A percentile compares a stretch with the other conserved stretches of the same genome.
Evolutionary conservation across 2,113 vertebrate species (phyloP).

Genomic region (Brachypteracias leptosomus): DNA sequence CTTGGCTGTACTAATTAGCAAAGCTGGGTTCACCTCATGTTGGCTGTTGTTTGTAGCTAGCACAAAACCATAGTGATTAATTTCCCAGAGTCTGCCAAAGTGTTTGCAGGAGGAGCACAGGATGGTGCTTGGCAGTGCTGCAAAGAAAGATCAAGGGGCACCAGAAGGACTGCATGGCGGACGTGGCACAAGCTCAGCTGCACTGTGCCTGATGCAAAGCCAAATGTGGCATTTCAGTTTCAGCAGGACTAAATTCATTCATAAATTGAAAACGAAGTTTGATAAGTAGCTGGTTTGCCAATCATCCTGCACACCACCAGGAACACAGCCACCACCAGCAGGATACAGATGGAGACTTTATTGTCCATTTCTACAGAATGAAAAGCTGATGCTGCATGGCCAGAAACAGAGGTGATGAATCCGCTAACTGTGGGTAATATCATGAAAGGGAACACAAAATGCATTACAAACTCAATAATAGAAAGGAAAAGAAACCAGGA

Average conservation of each 20-base stretch:
- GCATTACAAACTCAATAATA: no score
- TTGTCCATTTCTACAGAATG: no score
- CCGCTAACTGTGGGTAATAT: no score
- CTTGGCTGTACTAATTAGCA: background rate
- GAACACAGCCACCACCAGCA: no score
- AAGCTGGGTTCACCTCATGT: background rate
- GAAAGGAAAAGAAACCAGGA: no score
- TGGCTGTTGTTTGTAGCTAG: background rate
- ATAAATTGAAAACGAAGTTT: background rate
- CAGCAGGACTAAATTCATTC: background rate
- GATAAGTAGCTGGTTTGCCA: no score
- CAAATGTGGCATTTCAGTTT: background rate
- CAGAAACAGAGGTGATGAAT: no score
- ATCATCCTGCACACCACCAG: no score
- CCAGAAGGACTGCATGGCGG: fast-evolving
- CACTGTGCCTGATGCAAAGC: background rate
- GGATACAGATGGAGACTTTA: no score
- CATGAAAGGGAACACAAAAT: no score
- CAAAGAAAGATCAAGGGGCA: background rate
- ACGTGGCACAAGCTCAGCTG: fast-evolving
- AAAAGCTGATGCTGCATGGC: no score
- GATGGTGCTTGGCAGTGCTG: fast-evolving
- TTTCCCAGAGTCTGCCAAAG: background rate
- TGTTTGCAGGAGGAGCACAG: fast-evolving
- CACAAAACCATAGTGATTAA: background rate